Conservation (phyloP, 2,888 invertebrate genomes). For the Tipula unca region DNA sequence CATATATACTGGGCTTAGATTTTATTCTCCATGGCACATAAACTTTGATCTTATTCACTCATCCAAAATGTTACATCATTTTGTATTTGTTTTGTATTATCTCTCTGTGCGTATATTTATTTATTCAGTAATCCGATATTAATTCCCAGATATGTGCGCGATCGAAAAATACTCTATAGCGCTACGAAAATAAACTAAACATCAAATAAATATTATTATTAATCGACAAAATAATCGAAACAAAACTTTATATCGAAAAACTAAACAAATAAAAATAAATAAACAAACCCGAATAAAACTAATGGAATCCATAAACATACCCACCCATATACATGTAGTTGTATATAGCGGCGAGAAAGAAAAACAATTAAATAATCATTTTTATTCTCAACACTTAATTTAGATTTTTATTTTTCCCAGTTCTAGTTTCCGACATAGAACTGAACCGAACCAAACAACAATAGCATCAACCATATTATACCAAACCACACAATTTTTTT, state of each 20-base stretch:
- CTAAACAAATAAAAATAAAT: not conserved
- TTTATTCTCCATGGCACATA: too few relatives aligned
- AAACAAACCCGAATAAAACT: not conserved
- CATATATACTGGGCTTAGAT: too few relatives aligned
- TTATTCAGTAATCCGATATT: not conserved
- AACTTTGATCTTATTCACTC: too few relatives aligned
- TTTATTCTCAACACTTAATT: not conserved
- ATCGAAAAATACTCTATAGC: too few relatives aligned
- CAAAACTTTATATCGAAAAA: not conserved
- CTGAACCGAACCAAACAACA: not conserved
- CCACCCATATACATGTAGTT: too few relatives aligned
- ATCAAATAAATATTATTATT: not conserved
- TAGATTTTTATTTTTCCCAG: not conserved
- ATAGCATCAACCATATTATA: not conserved
- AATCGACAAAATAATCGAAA: not conserved
- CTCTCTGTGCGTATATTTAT: too few relatives aligned
- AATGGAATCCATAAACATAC: not conserved
- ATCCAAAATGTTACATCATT: too few relatives aligned
- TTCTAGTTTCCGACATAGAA: not conserved
- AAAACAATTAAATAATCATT: not conserved
- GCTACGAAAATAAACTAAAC: not conserved
- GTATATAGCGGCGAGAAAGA: not conserved
- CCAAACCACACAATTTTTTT: not conserved
- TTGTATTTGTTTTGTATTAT: too few relatives aligned
- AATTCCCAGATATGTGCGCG: not conserved